phyloP scores from a whole-genome alignment of 2,888 invertebrate species.

The Desoria tigrina region DNA sequence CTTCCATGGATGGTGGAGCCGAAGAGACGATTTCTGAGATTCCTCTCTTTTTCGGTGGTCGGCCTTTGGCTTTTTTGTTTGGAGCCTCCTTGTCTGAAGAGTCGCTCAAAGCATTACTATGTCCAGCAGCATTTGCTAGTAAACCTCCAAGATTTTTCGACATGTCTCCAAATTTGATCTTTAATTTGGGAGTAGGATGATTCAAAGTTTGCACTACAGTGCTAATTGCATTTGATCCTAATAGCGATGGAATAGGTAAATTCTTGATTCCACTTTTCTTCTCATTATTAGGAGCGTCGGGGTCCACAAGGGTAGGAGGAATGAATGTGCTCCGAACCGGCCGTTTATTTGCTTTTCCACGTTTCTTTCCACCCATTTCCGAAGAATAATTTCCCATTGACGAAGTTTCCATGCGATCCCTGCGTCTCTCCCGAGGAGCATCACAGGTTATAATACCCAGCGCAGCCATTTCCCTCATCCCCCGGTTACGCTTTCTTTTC shows the following conservation, averaged over 20 bases:
- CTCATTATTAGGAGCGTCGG: constrained; percentile 25
- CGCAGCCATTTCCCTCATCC: constrained; percentile 56
- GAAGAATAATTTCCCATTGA: constrained; percentile 2
- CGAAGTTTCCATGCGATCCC: constrained; percentile 30
- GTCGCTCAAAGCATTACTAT: constrained; percentile 44
- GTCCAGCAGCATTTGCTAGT: not conserved
- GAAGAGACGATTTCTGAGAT: constrained; percentile 29
- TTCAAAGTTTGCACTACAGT: constrained; percentile 44
- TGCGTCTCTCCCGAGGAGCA: constrained; percentile 40
- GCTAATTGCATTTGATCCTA: constrained; percentile 21
- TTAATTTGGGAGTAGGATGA: constrained; percentile 54
- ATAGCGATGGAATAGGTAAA: not conserved
- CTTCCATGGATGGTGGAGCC: constrained; percentile 69
- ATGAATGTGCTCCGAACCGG: constrained; percentile 51
- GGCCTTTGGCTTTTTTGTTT: constrained; percentile 56
- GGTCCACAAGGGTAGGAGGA: constrained; percentile 51
- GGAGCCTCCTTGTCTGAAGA: constrained; percentile 51
- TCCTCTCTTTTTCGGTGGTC: constrained; percentile 79
- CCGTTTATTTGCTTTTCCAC: constrained; percentile 47
- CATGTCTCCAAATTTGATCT: constrained; percentile 53
- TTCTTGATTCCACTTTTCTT: constrained; percentile 8
- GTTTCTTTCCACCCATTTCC: constrained; percentile 58
- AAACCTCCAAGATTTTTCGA: constrained; percentile 10
- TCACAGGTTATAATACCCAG: constrained; percentile 50
- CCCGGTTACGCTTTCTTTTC: constrained; percentile 59